Evolutionary conservation across 2,113 vertebrate genomes (phyloP).

Genomic region (Charina bottae): DNA sequence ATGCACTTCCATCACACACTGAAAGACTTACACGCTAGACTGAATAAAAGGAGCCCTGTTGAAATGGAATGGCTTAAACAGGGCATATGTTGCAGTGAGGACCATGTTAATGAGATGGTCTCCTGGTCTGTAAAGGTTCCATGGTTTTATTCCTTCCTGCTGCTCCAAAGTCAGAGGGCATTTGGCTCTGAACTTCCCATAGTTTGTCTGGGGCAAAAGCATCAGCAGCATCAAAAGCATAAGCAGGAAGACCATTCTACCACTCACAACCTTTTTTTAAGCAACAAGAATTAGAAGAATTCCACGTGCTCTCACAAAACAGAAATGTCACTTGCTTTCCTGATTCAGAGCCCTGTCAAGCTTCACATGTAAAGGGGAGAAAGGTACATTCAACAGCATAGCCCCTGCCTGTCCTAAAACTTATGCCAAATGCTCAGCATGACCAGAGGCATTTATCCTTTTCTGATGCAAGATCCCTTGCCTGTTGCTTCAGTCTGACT

Average conservation of each 20-base stretch:
- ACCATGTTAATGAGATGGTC: background rate
- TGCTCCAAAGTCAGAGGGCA: background rate
- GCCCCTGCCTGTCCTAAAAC: background rate
- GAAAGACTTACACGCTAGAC: background rate
- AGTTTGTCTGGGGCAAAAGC: background rate
- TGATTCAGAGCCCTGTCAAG: background rate
- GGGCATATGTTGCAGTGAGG: background rate
- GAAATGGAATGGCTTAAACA: background rate
- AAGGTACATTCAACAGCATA: background rate
- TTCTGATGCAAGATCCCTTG: background rate
- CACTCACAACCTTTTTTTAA: background rate
- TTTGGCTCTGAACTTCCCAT: background rate
- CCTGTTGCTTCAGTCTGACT: background rate
- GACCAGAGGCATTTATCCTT: background rate
- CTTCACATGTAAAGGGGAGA: background rate
- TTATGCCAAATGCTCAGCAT: background rate
- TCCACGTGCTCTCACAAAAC: background rate
- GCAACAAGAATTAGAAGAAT: background rate
- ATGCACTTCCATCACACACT: background rate
- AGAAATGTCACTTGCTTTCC: background rate
- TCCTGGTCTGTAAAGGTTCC: background rate
- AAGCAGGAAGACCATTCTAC: background rate
- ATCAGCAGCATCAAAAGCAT: background rate
- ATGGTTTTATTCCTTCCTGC: background rate
- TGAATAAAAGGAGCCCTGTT: background rate